A percentile compares a stretch with the other conserved stretches of the same genome.
Evolutionary conservation across 2,113 vertebrate species (phyloP).

Genomic region (Campylomormyrus numenius): DNA sequence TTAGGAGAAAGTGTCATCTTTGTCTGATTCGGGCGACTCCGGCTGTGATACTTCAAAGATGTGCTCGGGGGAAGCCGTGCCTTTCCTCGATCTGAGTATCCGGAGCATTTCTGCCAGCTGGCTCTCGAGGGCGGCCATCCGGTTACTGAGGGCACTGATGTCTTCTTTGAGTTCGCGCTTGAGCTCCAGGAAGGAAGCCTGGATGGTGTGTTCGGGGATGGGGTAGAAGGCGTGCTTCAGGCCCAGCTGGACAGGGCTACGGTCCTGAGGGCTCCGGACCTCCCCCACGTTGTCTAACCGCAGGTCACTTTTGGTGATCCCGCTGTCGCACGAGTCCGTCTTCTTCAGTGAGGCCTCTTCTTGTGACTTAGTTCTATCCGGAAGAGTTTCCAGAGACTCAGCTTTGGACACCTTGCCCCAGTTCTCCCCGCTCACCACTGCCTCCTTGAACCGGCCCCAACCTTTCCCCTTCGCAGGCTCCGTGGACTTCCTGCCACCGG

Average conservation of each 20-base stretch:
- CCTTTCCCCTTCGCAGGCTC: conserved; percentile 74
- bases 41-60: conserved; percentile 86
- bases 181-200: conserved; percentile 84
- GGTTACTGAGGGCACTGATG: conserved; percentile 76
- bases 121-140: conserved; percentile 80
- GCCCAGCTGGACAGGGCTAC: conserved; percentile 77
- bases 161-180: conserved; percentile 89
- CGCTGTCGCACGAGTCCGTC: conserved; percentile 95
- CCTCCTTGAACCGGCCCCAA: conserved; percentile 89
- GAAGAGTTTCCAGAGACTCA: conserved; percentile 94
- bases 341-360: conserved; percentile 82
- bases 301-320: conserved; percentile 96
- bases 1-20: conserved; percentile 80
- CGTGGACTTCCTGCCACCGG: conserved; percentile 49
- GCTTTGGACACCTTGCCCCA: conserved; percentile 93
- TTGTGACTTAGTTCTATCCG: conserved; percentile 74
- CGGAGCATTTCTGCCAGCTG: conserved; percentile 85
- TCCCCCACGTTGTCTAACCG: conserved; percentile 85
- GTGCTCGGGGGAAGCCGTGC: conserved; percentile 68
- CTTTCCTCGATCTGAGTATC: conserved; percentile 72
- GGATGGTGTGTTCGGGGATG: conserved; percentile 91
- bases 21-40: conserved; percentile 81
- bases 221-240: conserved; percentile 81
- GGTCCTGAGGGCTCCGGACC: conserved; percentile 78
- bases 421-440: conserved; percentile 69